phyloP scores from a whole-genome alignment of 2,797 vertebrate species.

The Sebastes hopkinsi region DNA sequence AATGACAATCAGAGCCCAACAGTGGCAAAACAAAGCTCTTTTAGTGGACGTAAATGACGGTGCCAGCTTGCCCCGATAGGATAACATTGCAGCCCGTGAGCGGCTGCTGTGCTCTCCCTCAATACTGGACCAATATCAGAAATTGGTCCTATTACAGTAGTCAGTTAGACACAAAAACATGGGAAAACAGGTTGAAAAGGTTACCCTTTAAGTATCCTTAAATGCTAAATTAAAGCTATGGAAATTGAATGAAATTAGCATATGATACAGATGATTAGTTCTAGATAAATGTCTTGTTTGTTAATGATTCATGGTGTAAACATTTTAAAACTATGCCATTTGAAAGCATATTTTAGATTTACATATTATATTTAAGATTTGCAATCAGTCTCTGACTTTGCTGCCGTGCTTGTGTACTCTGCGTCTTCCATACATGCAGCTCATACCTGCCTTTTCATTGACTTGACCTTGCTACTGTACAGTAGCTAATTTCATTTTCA shows the following conservation, averaged over 20 bases:
- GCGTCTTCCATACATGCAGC: not conserved
- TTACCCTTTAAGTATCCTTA: not conserved
- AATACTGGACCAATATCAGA: too few relatives aligned
- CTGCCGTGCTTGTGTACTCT: not conserved
- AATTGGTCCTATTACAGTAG: too few relatives aligned
- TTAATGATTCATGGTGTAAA: slow-evolving; percentile 3
- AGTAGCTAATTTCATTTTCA: slow-evolving; percentile 51
- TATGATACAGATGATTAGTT: not conserved
- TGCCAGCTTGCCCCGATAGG: too few relatives aligned
- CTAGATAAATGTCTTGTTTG: not conserved
- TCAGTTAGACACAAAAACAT: too few relatives aligned
- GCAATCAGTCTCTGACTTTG: not conserved
- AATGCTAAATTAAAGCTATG: not conserved
- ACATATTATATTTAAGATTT: not conserved
- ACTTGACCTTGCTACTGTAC: not conserved
- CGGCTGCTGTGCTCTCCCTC: too few relatives aligned
- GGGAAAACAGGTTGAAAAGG: too few relatives aligned
- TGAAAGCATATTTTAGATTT: not conserved
- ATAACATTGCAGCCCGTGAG: accelerated
- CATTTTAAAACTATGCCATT: not conserved
- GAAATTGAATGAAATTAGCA: not conserved
- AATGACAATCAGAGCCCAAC: too few relatives aligned
- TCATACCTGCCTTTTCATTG: slow-evolving; percentile 25
- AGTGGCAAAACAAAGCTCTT: too few relatives aligned
- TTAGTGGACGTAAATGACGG: too few relatives aligned